phyloP scores from a whole-genome alignment of 2,113 vertebrate species.

The Amphiprion ocellaris region DNA sequence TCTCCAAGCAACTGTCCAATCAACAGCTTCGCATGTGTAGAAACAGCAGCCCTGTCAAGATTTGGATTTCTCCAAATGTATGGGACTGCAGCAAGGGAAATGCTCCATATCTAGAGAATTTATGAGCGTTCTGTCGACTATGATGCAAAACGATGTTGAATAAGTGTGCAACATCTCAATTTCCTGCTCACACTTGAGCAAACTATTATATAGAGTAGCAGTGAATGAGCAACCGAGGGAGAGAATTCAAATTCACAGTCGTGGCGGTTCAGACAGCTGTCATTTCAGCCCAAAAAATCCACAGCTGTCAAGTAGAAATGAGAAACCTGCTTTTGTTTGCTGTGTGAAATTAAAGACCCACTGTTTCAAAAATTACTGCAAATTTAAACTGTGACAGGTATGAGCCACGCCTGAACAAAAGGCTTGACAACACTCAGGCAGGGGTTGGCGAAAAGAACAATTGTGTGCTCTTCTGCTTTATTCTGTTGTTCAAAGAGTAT shows the following conservation, averaged over 20 bases:
- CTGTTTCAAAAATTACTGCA: background rate
- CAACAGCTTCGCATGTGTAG: conserved; percentile 1
- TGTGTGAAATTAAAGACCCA: background rate
- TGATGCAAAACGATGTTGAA: conserved; percentile 20
- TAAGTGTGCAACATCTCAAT: background rate
- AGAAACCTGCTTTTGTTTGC: background rate
- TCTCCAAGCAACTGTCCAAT: background rate
- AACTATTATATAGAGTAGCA: conserved; percentile 5
- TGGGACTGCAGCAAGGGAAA: background rate
- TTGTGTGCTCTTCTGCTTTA: conserved; percentile 8
- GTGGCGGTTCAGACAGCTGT: background rate
- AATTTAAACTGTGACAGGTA: background rate
- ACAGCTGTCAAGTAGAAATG: background rate
- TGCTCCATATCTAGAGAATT: background rate
- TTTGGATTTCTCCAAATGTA: background rate
- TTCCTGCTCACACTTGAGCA: conserved; percentile 1
- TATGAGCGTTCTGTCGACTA: conserved; percentile 6
- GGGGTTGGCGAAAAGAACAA: conserved; percentile 7
- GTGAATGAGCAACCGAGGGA: background rate
- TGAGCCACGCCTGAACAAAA: background rate
- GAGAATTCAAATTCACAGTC: background rate
- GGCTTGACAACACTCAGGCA: conserved; percentile 12
- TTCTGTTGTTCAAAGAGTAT: conserved; percentile 22
- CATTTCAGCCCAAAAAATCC: background rate
- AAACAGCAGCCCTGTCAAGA: background rate